Evolutionary conservation across 2,113 vertebrate species (phyloP), one percentile per base, ranked within the genome.

Genomic region (Megaleporinus macrocephalus): DNA sequence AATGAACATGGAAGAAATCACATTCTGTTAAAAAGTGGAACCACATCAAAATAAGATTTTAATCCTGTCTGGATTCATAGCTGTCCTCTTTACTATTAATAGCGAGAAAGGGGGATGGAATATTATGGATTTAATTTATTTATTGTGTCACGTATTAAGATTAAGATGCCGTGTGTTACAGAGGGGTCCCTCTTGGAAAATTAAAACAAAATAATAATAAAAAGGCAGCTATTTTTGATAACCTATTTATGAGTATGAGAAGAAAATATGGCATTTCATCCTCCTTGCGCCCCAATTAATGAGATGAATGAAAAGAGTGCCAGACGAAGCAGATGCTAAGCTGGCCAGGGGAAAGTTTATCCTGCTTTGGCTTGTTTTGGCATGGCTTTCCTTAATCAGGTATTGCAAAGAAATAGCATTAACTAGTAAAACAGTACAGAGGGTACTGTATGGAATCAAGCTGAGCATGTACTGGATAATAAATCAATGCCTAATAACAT

Each of bases 11-110:
- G 3, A 36, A 89, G 90, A 87, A 91, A 92, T 92, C 89, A 83
- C 86, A 85, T 93, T 92, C 82, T 69, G 86, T 70, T 77, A 59
- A 83, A 87, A 87, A 85, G 90, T 93, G 93, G 91, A 93, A 93
- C 89, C 90, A 92, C 92, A 93, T 94, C 92, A 93, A 93, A 92
- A 89, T 87, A 83, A 84, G 89, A 90, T 89, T 90, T 78, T 93
- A 94, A 93, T 93, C 93, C 92, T 89, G 87, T 91, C 90, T 93
- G 90, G 89, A 92, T 92, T 88, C 47, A 86, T 44, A 70, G 83
- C 87, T 83, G 91, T 91, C 92, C 92, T 93, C 89, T 78, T 93
- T 94, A 89, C 90, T 94, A 94, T 92, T 91, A 92, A 91, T 94
- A 93, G 91, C 33, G 27, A 87, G 87, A 84, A 26, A 82, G 88